phyloP scores from a whole-genome alignment of 2,797 vertebrate genomes.

The Serranus cabrilla region DNA sequence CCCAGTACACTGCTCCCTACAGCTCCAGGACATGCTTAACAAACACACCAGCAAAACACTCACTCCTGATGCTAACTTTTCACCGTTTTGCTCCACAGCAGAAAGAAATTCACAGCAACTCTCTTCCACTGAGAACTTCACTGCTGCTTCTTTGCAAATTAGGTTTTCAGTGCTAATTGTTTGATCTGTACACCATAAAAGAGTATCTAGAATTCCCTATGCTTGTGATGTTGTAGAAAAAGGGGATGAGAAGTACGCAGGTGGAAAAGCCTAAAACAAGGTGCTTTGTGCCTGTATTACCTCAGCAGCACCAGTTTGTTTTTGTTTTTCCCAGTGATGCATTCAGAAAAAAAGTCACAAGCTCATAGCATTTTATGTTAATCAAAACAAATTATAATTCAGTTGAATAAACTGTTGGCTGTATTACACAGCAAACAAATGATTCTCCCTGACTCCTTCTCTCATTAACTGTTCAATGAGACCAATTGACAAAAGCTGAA shows the following conservation, averaged over 20 bases:
- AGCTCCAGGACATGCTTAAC: conserved; percentile 81
- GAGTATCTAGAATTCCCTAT: conserved; percentile 12
- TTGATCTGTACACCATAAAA: conserved; percentile 46
- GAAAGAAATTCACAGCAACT: conserved; percentile 41
- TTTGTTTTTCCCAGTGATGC: background rate
- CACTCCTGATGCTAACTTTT: conserved; percentile 70
- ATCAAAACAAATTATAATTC: conserved; percentile 1
- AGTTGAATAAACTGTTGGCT: background rate
- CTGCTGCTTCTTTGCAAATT: conserved; percentile 42
- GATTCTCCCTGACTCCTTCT: background rate
- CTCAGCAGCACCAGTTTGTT: background rate
- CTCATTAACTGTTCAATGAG: conserved; percentile 27
- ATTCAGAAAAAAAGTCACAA: background rate
- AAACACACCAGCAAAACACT: conserved; percentile 80
- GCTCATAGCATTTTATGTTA: background rate
- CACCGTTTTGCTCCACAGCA: conserved; percentile 61
- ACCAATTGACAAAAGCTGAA: conserved; percentile 24
- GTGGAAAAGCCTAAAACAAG: background rate
- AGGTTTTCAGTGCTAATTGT: conserved; percentile 51
- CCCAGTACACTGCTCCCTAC: conserved; percentile 76
- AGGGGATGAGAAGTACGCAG: background rate
- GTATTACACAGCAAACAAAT: background rate
- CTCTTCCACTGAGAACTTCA: conserved; percentile 48
- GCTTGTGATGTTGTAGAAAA: conserved; percentile 28
- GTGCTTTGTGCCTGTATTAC: background rate